A percentile compares a stretch with the other conserved stretches of the same genome.
Evolutionary conservation across 1,140 invertebrate species (phyloP).

Genomic region (Drosophila nigrodunni): DNA sequence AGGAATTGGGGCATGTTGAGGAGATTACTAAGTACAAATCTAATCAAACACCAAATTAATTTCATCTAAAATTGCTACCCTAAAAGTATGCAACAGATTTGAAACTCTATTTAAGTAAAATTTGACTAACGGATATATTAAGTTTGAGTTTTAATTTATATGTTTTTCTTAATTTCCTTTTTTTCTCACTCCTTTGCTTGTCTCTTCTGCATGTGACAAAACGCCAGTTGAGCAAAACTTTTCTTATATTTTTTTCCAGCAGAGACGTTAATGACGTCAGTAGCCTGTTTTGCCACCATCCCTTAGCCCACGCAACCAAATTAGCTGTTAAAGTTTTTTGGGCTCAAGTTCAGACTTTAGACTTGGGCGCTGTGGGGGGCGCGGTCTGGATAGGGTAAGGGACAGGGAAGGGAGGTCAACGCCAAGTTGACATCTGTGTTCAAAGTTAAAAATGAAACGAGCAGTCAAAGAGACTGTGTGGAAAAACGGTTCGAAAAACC

Average conservation of each 20-base stretch:
- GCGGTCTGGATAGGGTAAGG: background rate
- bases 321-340: constrained; percentile 55
- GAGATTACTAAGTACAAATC: too few relatives aligned
- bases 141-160: too few relatives aligned
- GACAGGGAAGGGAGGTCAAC: constrained; percentile 9
- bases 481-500: constrained; percentile 18
- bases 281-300: constrained; percentile 43
- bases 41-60: too few relatives aligned
- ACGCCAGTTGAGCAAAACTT: constrained; percentile 26
- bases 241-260: constrained; percentile 22
- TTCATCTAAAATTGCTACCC: too few relatives aligned
- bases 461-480: constrained; percentile 33
- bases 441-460: constrained; percentile 80
- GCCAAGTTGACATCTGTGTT: constrained; percentile 77
- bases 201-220: constrained; percentile 35
- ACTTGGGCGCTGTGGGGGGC: background rate
- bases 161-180: constrained; percentile 26
- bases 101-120: too few relatives aligned
- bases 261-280: constrained; percentile 75
- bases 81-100: too few relatives aligned
- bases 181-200: constrained; percentile 8
- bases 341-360: background rate
- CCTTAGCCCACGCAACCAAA: constrained; percentile 53
- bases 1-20: too few relatives aligned
- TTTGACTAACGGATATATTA: too few relatives aligned